phyloP scores from a whole-genome alignment of 2,888 invertebrate species.

The Amiota minor region DNA sequence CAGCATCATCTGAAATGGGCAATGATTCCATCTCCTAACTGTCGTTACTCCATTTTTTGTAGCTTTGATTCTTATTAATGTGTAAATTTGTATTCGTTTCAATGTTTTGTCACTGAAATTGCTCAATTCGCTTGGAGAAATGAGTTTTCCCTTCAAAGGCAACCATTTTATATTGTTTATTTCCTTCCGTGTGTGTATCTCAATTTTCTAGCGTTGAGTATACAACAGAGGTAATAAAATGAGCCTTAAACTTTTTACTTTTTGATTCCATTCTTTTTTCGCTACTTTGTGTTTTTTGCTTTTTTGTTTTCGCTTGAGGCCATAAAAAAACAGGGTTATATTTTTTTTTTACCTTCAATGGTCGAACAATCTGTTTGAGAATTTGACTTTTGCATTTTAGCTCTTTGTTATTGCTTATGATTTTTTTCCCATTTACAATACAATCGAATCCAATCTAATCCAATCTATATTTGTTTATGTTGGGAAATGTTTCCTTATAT shows the following conservation, averaged over 20 bases:
- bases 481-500: too few relatives aligned
- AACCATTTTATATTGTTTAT: not conserved
- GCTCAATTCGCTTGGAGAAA: constrained; percentile 35
- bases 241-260: constrained; percentile 57
- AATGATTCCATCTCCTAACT: too few relatives aligned
- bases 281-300: constrained; percentile 38
- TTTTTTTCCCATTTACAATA: too few relatives aligned
- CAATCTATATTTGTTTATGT: too few relatives aligned
- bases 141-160: not conserved
- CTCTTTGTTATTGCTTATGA: not conserved
- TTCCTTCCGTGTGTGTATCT: not conserved
- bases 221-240: constrained; percentile 68
- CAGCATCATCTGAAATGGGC: too few relatives aligned
- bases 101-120: constrained; percentile 49
- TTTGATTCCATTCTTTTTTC: constrained; percentile 27
- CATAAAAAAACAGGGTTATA: constrained; percentile 1
- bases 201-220: constrained; percentile 47
- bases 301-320: constrained; percentile 8
- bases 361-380: not conserved
- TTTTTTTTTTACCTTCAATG: not conserved
- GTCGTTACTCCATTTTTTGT: too few relatives aligned
- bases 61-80: constrained; percentile 43
- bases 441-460: too few relatives aligned
- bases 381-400: not conserved
- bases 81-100: constrained; percentile 61